Conservation (phyloP, 2,113 vertebrate genomes). For the Progne subis region DNA sequence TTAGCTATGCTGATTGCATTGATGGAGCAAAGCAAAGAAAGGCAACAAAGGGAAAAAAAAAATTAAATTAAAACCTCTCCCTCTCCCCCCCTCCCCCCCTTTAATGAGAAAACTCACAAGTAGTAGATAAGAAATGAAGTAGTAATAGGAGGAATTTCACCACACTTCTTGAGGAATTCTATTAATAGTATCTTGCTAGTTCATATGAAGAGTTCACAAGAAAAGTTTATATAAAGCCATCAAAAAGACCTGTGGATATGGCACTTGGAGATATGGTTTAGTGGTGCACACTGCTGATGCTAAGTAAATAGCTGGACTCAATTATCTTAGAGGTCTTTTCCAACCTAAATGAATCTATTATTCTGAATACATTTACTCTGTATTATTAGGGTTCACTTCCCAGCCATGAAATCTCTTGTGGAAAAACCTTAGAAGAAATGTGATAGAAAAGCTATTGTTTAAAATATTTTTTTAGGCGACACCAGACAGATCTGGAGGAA, state of each 20-base stretch:
- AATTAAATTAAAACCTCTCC: accelerated
- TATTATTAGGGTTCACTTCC: neutral
- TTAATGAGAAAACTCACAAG: neutral
- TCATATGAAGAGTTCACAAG: neutral
- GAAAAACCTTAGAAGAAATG: neutral
- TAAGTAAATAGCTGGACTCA: neutral
- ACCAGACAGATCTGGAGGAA: neutral
- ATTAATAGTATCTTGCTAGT: neutral
- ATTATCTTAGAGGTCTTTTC: neutral
- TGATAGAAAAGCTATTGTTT: neutral
- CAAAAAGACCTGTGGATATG: neutral
- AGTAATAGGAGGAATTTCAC: neutral
- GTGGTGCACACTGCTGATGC: neutral
- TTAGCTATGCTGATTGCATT: neutral
- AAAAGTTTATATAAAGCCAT: neutral
- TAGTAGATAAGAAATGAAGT: neutral
- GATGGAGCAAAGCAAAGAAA: neutral
- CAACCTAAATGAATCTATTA: neutral
- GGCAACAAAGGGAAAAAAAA: neutral
- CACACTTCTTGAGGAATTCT: neutral
- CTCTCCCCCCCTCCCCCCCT: accelerated
- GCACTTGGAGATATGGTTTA: neutral
- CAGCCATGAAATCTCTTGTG: neutral
- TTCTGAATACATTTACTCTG: neutral
- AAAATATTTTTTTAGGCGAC: neutral